Evolutionary conservation across 1,140 invertebrate species (phyloP), one percentile per base, ranked within the genome.

Genomic region (Oscheius sp.): DNA sequence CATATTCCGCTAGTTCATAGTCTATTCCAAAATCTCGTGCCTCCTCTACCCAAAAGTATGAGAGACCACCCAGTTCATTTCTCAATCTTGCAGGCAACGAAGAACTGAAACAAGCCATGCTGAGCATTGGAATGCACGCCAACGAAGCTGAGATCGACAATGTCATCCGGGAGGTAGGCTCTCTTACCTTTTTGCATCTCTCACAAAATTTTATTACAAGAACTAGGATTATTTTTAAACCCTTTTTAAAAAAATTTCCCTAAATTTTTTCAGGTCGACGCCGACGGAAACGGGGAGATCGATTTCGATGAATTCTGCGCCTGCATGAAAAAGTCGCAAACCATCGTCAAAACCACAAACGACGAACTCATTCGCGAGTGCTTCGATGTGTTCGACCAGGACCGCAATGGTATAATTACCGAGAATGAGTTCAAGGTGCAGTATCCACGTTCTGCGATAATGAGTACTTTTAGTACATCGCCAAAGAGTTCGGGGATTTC

Each of bases 261-360:
- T 20, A 55, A 68, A n/a, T 31, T 74, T 55, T 29, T 75, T 28
- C 38, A 82, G 82, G 81, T 83, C 3, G 82, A 83, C 67, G 82
- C 82, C 34, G 81, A 83, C 68, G 82, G 82, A 13, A 84, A 83
- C 36, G 82, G 82, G 18, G 82, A 83, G 65, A 83, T 83, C 38
- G 82, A 83, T 34, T 83, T 83, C 68, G 79, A 75, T 35, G 82
- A 83, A 64, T 83, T 83, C 65, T 83, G 82, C 63, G 79, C 82
- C 29, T 84, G 82, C 69, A 82, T 83, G 79, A 84, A 83, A 69
- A 78, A 78, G 34, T 75, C 74, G 23, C 81, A 84, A 68, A 82
- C 49, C 20, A 63, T 78, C 23, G 73, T 65, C 10, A 79, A 77
- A 45, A 64, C 66, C n/a, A 80, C 77, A 15, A 83, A 83, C 70